Base-by-base conservation (phyloP, 2,888 invertebrate genomes). In the Drosophila pseudotakahashii region DNA sequence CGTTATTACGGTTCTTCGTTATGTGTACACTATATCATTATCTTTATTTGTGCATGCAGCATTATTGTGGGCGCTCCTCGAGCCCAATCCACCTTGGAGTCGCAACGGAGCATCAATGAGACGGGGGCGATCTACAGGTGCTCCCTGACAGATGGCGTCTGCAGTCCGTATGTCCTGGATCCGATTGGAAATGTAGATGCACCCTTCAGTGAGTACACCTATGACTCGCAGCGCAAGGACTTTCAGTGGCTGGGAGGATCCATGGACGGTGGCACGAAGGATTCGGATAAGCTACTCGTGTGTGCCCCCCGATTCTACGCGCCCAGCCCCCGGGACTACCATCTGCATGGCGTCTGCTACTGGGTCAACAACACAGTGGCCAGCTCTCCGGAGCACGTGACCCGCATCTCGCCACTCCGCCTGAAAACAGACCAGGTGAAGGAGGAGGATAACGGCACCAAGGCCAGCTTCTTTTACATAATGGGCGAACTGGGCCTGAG, bases 111-210 rank as follows among this genome's bases (percentile, higher is more conserved):
- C 44, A 79, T 93, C 3, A 88, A 90, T 48, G 93, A 94, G 85
- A 93, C 93, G 5, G 94, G 94, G n/a, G 92, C 93, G 14, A 91
- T 93, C n/a, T 94, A 93, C 83, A 91, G 92, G 39, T 94, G 94
- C 64, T 83, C 88, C 5, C 73, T 91, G 10, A 59, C 70, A 7
- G 78, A 72, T 2, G 79, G 83, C 3, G 71, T 73, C n/a, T 93
- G 93, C 83, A 75, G 70, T 47, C 91, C 92, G 6, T 92, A 91
- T 54, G 76, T 91, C 4, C 90, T 93, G 62, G 93, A 93, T 61
- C 60, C 78, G 0, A 77, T 78, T 3, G 93, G 93, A 53, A 91
- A 92, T 62, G 61, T 77, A 23, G 78, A 86, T 50, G 76, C 81
- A 1, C 85, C 89, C 68, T 60, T 62, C 7, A 89, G 64, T 44